A percentile compares a stretch with the other conserved stretches of the same genome.
phyloP scores from a whole-genome alignment of 2,113 vertebrate genomes.

The Xiphorhynchus elegans region DNA sequence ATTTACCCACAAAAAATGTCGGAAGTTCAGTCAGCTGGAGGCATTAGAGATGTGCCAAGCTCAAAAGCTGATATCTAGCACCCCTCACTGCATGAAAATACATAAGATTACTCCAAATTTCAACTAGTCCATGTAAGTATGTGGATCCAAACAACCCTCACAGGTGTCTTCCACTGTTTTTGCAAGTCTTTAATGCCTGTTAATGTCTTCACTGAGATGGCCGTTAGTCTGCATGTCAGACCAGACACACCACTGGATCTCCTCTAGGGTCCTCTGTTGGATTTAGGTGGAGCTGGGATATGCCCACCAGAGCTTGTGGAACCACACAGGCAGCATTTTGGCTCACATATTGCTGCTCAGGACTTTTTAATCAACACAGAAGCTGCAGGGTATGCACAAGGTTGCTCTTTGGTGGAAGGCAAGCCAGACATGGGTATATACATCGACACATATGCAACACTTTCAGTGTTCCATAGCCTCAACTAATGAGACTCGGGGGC shows the following conservation, averaged over 20 bases:
- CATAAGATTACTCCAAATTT: neutral
- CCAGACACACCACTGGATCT: rapidly evolving
- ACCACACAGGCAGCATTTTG: neutral
- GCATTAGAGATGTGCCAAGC: neutral
- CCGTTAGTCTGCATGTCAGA: neutral
- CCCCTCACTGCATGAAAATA: neutral
- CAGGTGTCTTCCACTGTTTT: neutral
- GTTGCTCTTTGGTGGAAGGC: neutral
- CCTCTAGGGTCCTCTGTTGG: neutral
- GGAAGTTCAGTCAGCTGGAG: neutral
- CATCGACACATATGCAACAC: neutral
- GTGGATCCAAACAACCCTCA: neutral
- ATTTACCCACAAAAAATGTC: neutral
- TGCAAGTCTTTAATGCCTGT: neutral
- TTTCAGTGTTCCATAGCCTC: neutral
- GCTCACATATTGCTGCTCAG: neutral
- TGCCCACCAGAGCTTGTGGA: neutral
- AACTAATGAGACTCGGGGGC: neutral
- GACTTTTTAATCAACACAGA: neutral
- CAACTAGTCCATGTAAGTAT: neutral
- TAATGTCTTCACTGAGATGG: neutral
- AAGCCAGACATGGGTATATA: neutral
- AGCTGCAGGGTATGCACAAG: neutral
- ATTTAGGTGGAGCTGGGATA: neutral
- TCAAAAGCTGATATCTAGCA: neutral